These are phyloP conservation scores for Lasiurus borealis DNA, from an alignment of 2,113 vertebrate genomes.

Conservation along the genomic window DNA sequence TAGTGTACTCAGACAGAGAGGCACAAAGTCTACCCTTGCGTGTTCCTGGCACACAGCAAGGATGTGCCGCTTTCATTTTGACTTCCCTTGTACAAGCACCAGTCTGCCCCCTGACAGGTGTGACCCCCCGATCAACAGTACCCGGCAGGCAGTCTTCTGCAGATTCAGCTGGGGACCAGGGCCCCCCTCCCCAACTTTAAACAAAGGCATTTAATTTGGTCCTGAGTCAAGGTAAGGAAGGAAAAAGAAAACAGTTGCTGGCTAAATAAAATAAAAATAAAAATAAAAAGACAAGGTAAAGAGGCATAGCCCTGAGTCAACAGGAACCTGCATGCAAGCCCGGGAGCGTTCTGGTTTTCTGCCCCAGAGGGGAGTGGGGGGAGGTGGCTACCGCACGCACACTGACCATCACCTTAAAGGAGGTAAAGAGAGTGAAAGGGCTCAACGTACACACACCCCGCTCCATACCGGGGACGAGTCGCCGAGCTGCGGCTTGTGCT, in stretches of 20 bases:
- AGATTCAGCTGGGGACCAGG: conserved; percentile 22
- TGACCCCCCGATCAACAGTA: conserved; percentile 26
- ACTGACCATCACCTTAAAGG: conserved; percentile 84
- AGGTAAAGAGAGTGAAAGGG: conserved; percentile 92
- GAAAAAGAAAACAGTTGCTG: not conserved
- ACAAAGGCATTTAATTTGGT: conserved; percentile 74
- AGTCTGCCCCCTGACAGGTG: conserved; percentile 43
- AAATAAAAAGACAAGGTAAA: conserved; percentile 56
- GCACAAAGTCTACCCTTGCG: not conserved
- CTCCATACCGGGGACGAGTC: conserved; percentile 99
- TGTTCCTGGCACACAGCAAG: conserved; percentile 8
- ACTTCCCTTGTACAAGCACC: conserved; percentile 11
- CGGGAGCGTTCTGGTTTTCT: conserved; percentile 24
- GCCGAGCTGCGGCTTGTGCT: conserved; percentile 95
- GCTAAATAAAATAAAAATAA: conserved; percentile 53
- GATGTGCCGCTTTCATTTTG: conserved; percentile 38
- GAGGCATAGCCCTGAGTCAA: not conserved
- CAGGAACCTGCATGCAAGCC: conserved; percentile 69
- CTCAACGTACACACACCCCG: conserved; percentile 98
- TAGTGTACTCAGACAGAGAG: not conserved
- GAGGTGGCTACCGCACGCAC: conserved; percentile 71
- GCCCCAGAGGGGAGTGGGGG: not conserved
- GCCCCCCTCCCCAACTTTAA: conserved; percentile 53
- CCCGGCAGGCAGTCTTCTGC: not conserved
- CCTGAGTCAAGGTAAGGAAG: not conserved